Percentiles rank a stretch among this genome's conserved stretches.
Evolutionary conservation across 2,888 invertebrate species (phyloP).

Genomic region (Xestia c-nigrum): DNA sequence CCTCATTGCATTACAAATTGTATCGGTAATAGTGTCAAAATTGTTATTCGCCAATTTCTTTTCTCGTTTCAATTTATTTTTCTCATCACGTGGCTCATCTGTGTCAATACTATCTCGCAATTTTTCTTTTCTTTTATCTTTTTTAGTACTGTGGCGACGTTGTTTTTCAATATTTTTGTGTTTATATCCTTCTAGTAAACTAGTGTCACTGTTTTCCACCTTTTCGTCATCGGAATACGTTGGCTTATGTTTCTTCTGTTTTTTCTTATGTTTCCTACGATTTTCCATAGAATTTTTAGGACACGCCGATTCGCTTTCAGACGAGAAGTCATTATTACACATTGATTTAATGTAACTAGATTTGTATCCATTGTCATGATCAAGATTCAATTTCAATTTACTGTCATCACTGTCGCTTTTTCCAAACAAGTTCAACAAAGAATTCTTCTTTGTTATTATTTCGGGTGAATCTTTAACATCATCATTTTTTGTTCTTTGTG

Average conservation of each 20-base stretch:
- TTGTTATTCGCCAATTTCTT: slow-evolving; percentile 81
- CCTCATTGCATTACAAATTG: slow-evolving; percentile 82
- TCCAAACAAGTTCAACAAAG: slow-evolving; percentile 84
- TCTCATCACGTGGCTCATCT: slow-evolving; percentile 88
- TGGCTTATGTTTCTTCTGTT: slow-evolving; percentile 94
- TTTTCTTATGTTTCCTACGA: slow-evolving; percentile 96
- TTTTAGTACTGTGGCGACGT: slow-evolving; percentile 89
- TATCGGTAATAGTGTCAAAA: slow-evolving; percentile 77
- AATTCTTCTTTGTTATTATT: slow-evolving; percentile 82
- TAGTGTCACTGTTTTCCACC: slow-evolving; percentile 77
- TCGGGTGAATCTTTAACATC: slow-evolving; percentile 73
- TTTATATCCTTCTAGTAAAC: slow-evolving; percentile 74
- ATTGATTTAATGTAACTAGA: slow-evolving; percentile 77
- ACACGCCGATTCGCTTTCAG: slow-evolving; percentile 86
- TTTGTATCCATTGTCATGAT: slow-evolving; percentile 82
- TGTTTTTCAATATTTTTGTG: slow-evolving; percentile 88
- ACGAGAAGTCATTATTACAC: slow-evolving; percentile 86
- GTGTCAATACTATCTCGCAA: slow-evolving; percentile 88
- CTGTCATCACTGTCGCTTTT: slow-evolving; percentile 88
- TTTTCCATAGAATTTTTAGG: slow-evolving; percentile 87
- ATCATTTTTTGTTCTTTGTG: slow-evolving; percentile 74
- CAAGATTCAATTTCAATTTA: slow-evolving; percentile 81
- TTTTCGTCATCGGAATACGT: slow-evolving; percentile 91
- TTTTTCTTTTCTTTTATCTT: slow-evolving; percentile 92
- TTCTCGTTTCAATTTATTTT: slow-evolving; percentile 91